Evolutionary conservation across 1,140 invertebrate species (phyloP).

Genomic region (Heliconius eleuchia): DNA sequence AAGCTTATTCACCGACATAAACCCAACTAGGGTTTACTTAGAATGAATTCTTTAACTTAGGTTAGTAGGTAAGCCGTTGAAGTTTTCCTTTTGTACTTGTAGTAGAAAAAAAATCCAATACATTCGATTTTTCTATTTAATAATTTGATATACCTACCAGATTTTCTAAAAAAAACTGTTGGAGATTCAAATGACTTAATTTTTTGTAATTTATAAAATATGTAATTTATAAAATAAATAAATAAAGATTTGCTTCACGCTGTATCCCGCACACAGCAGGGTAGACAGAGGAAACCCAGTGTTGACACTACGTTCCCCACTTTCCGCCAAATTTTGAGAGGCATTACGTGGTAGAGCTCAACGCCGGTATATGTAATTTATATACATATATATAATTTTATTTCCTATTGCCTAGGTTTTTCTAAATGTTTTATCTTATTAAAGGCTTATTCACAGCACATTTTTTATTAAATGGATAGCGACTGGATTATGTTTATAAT

Average conservation of each 20-base stretch:
- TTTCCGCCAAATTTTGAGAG: no score
- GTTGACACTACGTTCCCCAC: no score
- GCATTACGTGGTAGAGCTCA: no score
- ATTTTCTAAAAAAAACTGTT: not conserved
- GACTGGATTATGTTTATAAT: conserved; percentile 21
- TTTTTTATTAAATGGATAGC: conserved; percentile 14
- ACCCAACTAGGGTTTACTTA: not conserved
- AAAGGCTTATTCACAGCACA: conserved; percentile 11
- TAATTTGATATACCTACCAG: not conserved
- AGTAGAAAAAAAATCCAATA: not conserved
- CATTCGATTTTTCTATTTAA: not conserved
- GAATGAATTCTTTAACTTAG: conserved; percentile 4
- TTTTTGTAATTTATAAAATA: no score
- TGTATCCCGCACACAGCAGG: no score
- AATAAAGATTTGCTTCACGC: no score
- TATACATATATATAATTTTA: not conserved
- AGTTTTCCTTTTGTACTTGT: not conserved
- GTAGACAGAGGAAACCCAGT: no score
- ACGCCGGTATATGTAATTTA: no score
- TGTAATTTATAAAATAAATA: no score
- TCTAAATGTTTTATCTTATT: not conserved
- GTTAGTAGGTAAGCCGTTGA: conserved; percentile 19
- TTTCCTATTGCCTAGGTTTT: not conserved
- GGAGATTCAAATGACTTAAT: not conserved
- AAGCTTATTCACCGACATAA: not conserved